Percentiles rank a stretch among this genome's conserved stretches.
Evolutionary conservation across 1,140 invertebrate species (phyloP).

Genomic region (Neodiprion fabricii): DNA sequence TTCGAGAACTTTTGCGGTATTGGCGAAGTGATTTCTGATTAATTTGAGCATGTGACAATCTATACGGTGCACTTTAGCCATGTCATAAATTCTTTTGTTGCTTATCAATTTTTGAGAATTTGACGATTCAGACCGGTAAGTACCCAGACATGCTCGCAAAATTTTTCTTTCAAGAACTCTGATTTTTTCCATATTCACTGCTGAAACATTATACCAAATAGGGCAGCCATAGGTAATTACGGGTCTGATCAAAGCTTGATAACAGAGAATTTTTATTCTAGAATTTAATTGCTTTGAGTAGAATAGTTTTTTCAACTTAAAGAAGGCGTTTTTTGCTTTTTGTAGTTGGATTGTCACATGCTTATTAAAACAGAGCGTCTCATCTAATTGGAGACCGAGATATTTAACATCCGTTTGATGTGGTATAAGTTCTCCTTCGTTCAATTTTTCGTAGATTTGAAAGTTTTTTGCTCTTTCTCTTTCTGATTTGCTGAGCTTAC

Average conservation of each 20-base stretch:
- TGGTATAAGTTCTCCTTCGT: not conserved
- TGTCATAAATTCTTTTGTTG: conserved; percentile 26
- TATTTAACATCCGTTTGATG: conserved; percentile 28
- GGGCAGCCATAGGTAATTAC: conserved; percentile 26
- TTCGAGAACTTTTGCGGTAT: not conserved
- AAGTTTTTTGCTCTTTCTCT: conserved; percentile 19
- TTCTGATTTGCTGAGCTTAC: not conserved
- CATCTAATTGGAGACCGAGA: conserved; percentile 27
- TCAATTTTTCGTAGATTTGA: not conserved
- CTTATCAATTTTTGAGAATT: conserved; percentile 18
- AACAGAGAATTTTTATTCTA: conserved; percentile 23
- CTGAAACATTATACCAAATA: conserved; percentile 28
- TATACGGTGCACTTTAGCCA: conserved; percentile 28
- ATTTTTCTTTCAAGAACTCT: not conserved
- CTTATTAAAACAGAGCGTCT: conserved; percentile 17
- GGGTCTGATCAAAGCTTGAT: conserved; percentile 19
- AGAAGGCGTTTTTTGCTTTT: conserved; percentile 27
- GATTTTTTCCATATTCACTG: conserved; percentile 22
- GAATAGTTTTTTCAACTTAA: conserved; percentile 22
- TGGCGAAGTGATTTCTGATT: conserved; percentile 22
- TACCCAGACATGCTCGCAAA: conserved; percentile 20
- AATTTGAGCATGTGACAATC: conserved; percentile 27
- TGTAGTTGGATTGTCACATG: conserved; percentile 28
- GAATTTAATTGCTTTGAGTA: conserved; percentile 17
- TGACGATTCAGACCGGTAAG: conserved; percentile 19